Base-by-base conservation (phyloP, 2,113 vertebrate species). In the Argyrosomus japonicus region DNA sequence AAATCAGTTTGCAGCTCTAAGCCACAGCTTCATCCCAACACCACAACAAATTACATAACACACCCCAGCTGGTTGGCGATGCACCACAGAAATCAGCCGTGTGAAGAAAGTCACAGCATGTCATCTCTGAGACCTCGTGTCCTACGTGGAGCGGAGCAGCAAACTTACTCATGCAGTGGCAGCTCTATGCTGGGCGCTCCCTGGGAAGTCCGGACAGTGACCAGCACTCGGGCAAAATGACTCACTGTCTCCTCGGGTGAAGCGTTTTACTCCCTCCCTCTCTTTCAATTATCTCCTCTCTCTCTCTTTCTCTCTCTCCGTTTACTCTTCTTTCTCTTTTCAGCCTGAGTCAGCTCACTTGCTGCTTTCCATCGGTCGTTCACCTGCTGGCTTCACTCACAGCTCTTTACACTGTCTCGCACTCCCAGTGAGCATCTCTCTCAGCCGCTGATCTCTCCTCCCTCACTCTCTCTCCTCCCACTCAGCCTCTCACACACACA, bases 21-120 rank as follows among this genome's bases (percentile, higher is more conserved):
- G 85, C 65, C 79, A 75, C 29, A 57, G 76, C 78, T 70, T 88
- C 68, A 50, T 84, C 77, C 71, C 67, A 75, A 88, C 74, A 79
- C 72, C 91, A 89, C 89, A 90, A 91, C 89, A 92, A 85, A 92
- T 92, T 89, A 92, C 91, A 92, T 92, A 93, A 92, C 83, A 58
- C 82, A 75, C 19, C 70, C 84, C 89, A 84, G 90, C 87, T 87
- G 91, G 82, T 81, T 61, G 23, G 60, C 62, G 50, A 65, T 61
- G 86, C 79, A 36, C 54, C 68, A 58, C 40, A 73, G 58, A 69
- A 76, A 87, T 62, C 40, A 65, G 58, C 9, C 12, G 3, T 21
- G 79, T 72, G 53, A 74, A 70, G 73, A 68, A 40, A 68, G 81
- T 75, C 74, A 53, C 65, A 40, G 58, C n/a, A 5, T 51, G 77